These are phyloP conservation scores for Tetramorium bicarinatum DNA, from an alignment of 2,888 invertebrate species.

Conservation along the genomic window DNA sequence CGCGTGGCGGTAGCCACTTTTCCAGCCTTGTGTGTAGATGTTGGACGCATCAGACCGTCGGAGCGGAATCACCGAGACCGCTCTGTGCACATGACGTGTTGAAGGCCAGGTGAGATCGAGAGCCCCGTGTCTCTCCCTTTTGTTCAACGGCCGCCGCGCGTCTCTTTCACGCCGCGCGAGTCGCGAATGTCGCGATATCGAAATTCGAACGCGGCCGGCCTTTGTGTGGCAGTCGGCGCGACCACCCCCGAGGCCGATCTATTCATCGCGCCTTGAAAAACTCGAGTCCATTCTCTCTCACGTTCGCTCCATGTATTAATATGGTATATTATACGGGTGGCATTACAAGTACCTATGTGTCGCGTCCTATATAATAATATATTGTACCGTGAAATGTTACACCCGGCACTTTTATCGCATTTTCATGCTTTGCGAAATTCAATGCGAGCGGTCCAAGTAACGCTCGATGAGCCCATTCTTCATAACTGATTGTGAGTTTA, in stretches of 20 bases:
- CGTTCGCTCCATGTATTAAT: background rate
- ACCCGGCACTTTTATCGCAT: too few species aligned
- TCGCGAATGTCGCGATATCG: constrained; percentile 27
- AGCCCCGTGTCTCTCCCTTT: background rate
- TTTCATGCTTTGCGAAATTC: background rate
- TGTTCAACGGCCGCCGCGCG: background rate
- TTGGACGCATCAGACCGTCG: background rate
- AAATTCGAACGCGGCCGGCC: constrained; percentile 34
- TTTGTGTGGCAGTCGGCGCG: background rate
- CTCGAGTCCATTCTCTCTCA: background rate
- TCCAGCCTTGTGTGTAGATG: constrained; percentile 15
- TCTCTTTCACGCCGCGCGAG: background rate
- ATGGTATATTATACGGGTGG: background rate
- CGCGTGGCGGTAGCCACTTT: constrained; percentile 8
- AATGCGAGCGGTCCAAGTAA: background rate
- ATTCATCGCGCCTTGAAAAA: constrained; percentile 33
- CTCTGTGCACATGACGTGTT: background rate
- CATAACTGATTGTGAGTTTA: background rate
- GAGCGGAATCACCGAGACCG: background rate
- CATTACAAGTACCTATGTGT: background rate
- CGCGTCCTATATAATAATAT: background rate
- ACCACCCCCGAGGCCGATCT: constrained; percentile 1
- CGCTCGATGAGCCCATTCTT: background rate
- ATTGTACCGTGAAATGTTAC: background rate
- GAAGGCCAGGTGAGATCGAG: constrained; percentile 27